A percentile compares a stretch with the other conserved stretches of the same genome.
These are phyloP conservation scores for Pipra filicauda DNA, from an alignment of 2,113 vertebrate genomes.

Conservation along the genomic window DNA sequence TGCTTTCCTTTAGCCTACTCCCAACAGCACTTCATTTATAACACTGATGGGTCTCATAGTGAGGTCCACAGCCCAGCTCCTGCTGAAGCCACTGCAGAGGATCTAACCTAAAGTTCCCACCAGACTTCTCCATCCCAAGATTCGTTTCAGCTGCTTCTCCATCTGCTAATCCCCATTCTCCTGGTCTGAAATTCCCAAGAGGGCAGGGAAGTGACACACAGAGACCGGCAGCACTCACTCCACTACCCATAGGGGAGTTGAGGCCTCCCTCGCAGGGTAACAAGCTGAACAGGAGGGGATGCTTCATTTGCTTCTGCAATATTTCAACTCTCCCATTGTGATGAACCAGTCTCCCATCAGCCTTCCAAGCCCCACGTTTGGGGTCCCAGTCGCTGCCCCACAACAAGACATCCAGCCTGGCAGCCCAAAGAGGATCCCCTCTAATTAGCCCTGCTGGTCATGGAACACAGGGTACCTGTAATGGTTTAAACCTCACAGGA, in stretches of 20 bases:
- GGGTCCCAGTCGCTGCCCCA: neutral
- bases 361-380: neutral
- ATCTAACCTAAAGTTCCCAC: neutral
- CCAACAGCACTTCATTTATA: neutral
- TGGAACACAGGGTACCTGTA: neutral
- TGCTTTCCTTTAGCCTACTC: neutral
- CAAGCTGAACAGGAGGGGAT: neutral
- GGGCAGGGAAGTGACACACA: accelerated
- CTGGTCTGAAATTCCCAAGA: neutral
- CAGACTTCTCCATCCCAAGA: neutral
- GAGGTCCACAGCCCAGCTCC: neutral
- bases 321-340: neutral
- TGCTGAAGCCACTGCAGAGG: neutral
- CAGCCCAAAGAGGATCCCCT: neutral
- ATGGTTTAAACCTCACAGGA: neutral
- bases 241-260: accelerated
- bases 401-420: neutral
- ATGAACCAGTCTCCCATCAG: neutral
- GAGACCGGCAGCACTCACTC: accelerated
- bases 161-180: neutral
- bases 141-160: neutral
- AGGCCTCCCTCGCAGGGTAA: neutral
- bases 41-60: neutral
- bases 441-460: neutral
- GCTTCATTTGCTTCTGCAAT: neutral